Percentiles rank a stretch among this genome's conserved stretches.
Conservation (phyloP, 2,888 invertebrate species). For the Stramonita haemastoma region DNA sequence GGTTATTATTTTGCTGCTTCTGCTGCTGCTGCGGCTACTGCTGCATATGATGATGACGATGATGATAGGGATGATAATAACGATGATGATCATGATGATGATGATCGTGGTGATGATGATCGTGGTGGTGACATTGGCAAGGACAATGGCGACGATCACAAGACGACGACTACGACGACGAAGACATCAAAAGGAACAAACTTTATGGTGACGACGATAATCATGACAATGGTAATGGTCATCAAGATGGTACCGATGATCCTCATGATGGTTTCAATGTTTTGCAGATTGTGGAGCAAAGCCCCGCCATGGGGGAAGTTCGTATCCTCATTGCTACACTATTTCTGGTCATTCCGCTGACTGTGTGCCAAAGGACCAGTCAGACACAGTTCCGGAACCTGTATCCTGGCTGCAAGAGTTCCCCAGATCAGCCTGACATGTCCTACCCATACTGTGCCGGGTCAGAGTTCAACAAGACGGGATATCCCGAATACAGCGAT, state of each 20-base stretch:
- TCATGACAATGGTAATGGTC: no score
- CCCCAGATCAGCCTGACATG: background rate
- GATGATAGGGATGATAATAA: no score
- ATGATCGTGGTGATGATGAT: no score
- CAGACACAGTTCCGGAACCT: background rate
- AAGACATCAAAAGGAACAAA: no score
- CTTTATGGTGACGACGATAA: no score
- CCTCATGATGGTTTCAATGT: background rate
- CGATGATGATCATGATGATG: no score
- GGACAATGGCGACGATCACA: no score
- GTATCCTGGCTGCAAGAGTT: conserved; percentile 28
- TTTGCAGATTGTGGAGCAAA: background rate
- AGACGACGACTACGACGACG: no score
- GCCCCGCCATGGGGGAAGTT: background rate
- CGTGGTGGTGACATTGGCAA: no score
- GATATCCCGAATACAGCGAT: background rate
- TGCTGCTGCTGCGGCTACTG: background rate
- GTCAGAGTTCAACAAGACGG: background rate
- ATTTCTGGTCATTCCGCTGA: background rate
- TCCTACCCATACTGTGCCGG: background rate
- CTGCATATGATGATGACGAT: no score
- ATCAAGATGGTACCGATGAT: background rate
- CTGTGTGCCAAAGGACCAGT: background rate
- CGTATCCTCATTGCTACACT: background rate
- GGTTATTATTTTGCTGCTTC: no score